A percentile compares a stretch with the other conserved stretches of the same genome.
These are phyloP conservation scores for Lepidochrysops patricia DNA, from an alignment of 2,888 invertebrate species.

Conservation along the genomic window DNA sequence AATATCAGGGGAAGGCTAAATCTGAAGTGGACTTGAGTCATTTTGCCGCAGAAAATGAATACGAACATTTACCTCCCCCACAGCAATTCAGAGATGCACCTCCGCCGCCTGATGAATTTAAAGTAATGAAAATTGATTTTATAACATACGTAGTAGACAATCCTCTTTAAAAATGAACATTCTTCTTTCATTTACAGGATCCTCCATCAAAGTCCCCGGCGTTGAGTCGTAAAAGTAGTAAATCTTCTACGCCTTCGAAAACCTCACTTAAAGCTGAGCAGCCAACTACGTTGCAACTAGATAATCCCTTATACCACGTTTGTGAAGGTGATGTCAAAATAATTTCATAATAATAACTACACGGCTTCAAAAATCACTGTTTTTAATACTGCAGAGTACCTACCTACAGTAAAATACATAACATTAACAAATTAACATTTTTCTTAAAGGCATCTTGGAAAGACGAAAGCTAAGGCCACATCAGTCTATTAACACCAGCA, in stretches of 20 bases:
- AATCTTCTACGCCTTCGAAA: conserved; percentile 63
- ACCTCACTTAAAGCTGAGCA: conserved; percentile 46
- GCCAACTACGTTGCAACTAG: conserved; percentile 63
- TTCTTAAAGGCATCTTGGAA: conserved; percentile 53
- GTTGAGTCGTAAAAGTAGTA: conserved; percentile 60
- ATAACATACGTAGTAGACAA: background rate
- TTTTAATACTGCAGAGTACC: too few species aligned
- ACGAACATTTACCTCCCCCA: conserved; percentile 86
- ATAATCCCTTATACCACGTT: conserved; percentile 87
- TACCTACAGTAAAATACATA: too few species aligned
- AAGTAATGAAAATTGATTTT: conserved; percentile 37
- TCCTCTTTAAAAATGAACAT: background rate
- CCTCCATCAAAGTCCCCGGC: conserved; percentile 62
- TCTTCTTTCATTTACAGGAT: conserved; percentile 38
- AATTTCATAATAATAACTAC: conserved; percentile 40
- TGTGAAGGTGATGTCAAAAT: conserved; percentile 76
- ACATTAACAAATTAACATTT: conserved; percentile 1
- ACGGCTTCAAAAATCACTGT: background rate
- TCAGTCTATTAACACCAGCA: conserved; percentile 47
- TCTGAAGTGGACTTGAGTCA: conserved; percentile 76
- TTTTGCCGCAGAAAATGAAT: conserved; percentile 73
- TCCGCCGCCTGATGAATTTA: conserved; percentile 83
- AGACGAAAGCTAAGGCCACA: conserved; percentile 61
- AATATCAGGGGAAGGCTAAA: conserved; percentile 68
- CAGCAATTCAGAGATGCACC: conserved; percentile 89